Conservation (phyloP, 2,113 vertebrate genomes). For the Lipotes vexillifer region DNA sequence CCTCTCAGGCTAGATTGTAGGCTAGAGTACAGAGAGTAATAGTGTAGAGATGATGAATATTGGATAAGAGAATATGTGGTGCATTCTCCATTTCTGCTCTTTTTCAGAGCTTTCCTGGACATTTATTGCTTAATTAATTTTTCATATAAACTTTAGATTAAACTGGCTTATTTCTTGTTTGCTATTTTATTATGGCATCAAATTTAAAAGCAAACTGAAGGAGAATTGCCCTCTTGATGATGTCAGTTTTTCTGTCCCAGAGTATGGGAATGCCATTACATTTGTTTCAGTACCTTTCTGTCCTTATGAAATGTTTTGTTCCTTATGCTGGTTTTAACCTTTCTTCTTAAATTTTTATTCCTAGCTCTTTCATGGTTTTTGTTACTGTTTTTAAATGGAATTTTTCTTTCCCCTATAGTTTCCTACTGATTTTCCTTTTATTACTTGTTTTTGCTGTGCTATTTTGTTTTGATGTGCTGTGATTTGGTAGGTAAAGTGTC, state of each 20-base stretch:
- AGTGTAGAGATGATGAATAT: background rate
- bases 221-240: background rate
- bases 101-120: background rate
- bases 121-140: background rate
- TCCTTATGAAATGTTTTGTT: background rate
- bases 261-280: background rate
- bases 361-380: background rate
- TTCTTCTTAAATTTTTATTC: background rate
- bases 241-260: background rate
- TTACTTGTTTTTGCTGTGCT: background rate
- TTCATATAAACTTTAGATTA: background rate
- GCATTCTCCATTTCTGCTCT: background rate
- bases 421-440: background rate
- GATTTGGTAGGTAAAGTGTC: background rate
- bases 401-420: background rate
- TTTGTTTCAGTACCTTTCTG: constrained; percentile 1
- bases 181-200: background rate
- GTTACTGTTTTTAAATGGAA: background rate
- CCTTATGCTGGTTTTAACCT: background rate
- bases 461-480: background rate
- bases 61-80: background rate
- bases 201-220: background rate
- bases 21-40: background rate
- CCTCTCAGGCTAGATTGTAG: background rate
- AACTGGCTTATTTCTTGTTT: background rate